Conservation (phyloP, 92 coral and sea anemone genomes). For the Heteractis magnifica region DNA sequence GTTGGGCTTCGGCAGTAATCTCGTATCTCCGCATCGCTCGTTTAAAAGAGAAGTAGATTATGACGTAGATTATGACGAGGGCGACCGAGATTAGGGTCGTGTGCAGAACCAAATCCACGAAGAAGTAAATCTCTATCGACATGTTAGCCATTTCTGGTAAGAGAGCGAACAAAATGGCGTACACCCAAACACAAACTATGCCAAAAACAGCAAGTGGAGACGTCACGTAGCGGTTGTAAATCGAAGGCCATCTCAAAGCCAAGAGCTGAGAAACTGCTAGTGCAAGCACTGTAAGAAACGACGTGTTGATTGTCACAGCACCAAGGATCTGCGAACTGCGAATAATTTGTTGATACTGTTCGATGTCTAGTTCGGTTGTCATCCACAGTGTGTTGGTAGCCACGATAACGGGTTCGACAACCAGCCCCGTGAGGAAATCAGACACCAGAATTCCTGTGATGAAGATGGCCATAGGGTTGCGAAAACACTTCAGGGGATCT, state of each 20-base stretch:
- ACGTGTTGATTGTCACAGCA: constrained; percentile 62
- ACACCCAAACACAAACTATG: constrained; percentile 51
- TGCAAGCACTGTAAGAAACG: constrained; percentile 64
- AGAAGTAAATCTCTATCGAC: constrained; percentile 12
- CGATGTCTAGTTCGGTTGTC: background rate
- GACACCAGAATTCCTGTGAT: constrained; percentile 70
- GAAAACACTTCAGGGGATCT: constrained; percentile 79
- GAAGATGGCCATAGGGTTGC: constrained; percentile 74
- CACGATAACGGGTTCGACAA: constrained; percentile 69
- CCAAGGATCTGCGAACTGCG: constrained; percentile 51
- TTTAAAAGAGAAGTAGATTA: constrained; percentile 51
- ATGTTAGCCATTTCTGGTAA: constrained; percentile 63
- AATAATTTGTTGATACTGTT: constrained; percentile 8
- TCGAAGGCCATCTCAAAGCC: constrained; percentile 50
- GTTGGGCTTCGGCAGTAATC: constrained; percentile 11
- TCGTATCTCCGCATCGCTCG: constrained; percentile 47
- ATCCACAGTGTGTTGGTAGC: constrained; percentile 15
- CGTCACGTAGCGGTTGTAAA: constrained; percentile 42
- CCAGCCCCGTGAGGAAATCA: constrained; percentile 71
- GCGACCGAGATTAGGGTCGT: constrained; percentile 52
- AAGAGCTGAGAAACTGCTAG: constrained; percentile 62
- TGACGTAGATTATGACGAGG: constrained; percentile 54
- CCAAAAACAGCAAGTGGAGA: constrained; percentile 32
- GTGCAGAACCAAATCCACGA: constrained; percentile 57
- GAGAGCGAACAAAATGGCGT: constrained; percentile 71